Percentiles rank a stretch among this genome's conserved stretches.
These are phyloP conservation scores for Callocephalon fimbriatum DNA, from an alignment of 2,113 vertebrate species.

Conservation along the genomic window DNA sequence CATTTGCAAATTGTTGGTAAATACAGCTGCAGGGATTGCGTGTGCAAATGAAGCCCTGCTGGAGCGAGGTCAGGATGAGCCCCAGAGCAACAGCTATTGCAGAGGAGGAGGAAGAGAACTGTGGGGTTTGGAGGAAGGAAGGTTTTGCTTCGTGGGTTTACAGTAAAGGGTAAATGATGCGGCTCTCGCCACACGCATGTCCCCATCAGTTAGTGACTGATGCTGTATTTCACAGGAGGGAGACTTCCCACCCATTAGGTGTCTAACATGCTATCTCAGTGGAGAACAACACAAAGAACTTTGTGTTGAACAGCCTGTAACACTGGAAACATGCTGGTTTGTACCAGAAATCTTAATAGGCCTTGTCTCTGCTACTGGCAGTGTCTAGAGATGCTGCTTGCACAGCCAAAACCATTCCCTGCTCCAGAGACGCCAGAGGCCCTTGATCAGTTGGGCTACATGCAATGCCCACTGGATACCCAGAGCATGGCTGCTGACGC, in stretches of 20 bases:
- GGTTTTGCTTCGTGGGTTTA: not conserved
- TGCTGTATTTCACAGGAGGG: not conserved
- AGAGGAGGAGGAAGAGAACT: not conserved
- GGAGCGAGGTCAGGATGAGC: not conserved
- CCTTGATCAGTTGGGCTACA: not conserved
- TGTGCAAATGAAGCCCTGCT: not conserved
- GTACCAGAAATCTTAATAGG: not conserved
- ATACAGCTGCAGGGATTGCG: conserved; percentile 65
- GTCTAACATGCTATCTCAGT: not conserved
- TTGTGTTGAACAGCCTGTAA: not conserved
- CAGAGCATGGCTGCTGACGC: not conserved
- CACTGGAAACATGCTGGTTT: rapidly evolving
- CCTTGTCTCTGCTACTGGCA: not conserved
- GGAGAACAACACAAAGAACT: not conserved
- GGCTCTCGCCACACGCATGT: not conserved
- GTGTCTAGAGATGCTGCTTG: not conserved
- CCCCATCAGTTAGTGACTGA: not conserved
- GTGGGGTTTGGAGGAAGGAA: not conserved
- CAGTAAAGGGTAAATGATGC: not conserved
- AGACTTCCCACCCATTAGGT: rapidly evolving
- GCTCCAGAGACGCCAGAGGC: not conserved
- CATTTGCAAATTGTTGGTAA: conserved; percentile 60
- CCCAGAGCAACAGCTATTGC: not conserved
- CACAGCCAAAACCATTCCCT: not conserved
- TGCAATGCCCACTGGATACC: no score